Conservation (phyloP, 2,888 invertebrate genomes). For the Seira sanloemensis region DNA sequence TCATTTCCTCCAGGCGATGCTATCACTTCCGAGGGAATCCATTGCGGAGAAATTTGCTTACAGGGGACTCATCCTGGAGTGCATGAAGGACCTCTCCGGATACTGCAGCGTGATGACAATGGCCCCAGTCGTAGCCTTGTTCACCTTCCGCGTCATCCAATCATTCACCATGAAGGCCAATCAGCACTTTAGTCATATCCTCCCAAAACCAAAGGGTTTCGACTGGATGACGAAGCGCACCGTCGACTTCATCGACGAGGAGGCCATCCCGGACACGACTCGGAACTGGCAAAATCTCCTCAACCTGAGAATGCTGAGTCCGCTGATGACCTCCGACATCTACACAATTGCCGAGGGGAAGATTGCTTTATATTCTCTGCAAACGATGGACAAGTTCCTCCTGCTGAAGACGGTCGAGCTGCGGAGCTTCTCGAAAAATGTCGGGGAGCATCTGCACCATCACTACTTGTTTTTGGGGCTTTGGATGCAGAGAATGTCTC, state of each 20-base stretch:
- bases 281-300: background rate
- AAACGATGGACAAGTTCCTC: background rate
- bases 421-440: background rate
- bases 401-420: background rate
- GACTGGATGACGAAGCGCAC: background rate
- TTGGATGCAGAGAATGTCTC: background rate
- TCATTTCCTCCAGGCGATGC: conserved; percentile 19
- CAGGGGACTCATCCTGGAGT: conserved; percentile 11
- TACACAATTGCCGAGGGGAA: conserved; percentile 10
- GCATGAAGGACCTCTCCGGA: background rate
- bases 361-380: background rate
- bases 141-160: background rate
- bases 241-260: conserved; percentile 29
- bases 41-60: conserved; percentile 21
- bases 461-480: conserved; percentile 9
- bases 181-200: conserved; percentile 5
- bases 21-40: background rate
- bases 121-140: background rate
- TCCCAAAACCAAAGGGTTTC: background rate
- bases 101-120: background rate
- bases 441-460: background rate
- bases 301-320: conserved; percentile 6
- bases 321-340: background rate
- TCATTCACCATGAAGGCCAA: background rate
- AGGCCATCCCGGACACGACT: background rate